Conservation (phyloP, 92 coral and sea anemone species). For the Epizoanthus stellaris region DNA sequence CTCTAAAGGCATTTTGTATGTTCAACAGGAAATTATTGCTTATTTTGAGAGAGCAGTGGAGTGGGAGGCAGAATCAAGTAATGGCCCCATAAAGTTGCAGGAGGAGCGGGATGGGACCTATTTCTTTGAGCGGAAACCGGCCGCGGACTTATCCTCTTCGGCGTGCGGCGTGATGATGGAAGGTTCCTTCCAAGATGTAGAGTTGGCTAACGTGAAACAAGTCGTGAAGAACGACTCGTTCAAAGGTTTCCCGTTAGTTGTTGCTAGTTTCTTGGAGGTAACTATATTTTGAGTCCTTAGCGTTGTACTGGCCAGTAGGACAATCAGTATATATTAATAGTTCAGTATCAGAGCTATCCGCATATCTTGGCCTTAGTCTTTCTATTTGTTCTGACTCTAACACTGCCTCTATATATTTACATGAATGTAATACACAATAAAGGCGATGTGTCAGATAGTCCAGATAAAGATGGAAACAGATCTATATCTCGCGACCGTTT, state of each 20-base stretch:
- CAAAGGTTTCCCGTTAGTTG: neutral
- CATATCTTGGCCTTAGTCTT: too few species aligned
- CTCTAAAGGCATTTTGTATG: neutral
- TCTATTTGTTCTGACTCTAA: too few species aligned
- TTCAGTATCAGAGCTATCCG: too few species aligned
- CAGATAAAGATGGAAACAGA: too few species aligned
- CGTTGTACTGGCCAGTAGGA: too few species aligned
- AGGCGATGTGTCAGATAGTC: too few species aligned
- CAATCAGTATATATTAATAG: too few species aligned
- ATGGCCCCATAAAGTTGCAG: conserved; percentile 18
- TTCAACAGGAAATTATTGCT: conserved; percentile 34
- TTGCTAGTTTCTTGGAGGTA: neutral
- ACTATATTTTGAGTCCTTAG: neutral
- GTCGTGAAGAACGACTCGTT: neutral
- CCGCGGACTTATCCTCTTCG: neutral
- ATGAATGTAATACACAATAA: too few species aligned
- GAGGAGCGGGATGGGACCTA: conserved; percentile 45
- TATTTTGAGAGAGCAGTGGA: conserved; percentile 45
- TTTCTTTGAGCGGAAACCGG: conserved; percentile 15
- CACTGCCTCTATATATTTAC: too few species aligned
- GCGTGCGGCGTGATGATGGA: conserved; percentile 7
- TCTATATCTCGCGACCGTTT: too few species aligned
- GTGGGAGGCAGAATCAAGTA: conserved; percentile 8
- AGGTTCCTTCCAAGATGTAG: neutral
- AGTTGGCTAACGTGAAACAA: neutral